Evolutionary conservation across 2,888 invertebrate species (phyloP).

Genomic region (Acrobasis repandana): DNA sequence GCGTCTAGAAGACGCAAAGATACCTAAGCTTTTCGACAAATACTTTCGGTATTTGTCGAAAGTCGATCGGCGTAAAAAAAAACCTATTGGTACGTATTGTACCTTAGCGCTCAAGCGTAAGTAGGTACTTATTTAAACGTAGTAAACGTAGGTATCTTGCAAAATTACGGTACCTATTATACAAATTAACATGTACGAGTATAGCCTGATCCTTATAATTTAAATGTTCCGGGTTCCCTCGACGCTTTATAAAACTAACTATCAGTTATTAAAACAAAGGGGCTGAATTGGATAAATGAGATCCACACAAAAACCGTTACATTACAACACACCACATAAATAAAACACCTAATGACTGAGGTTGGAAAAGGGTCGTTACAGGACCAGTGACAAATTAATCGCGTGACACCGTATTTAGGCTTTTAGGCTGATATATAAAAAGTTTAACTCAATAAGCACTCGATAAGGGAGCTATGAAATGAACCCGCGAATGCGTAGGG

Average conservation of each 20-base stretch:
- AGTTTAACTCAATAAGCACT: constrained; percentile 9
- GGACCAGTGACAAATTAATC: constrained; percentile 9
- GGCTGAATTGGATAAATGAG: neutral
- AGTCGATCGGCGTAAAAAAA: too few species aligned
- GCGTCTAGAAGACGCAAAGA: too few species aligned
- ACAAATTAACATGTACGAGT: neutral
- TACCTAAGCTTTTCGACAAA: too few species aligned
- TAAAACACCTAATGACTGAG: constrained; percentile 9
- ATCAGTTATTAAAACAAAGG: neutral
- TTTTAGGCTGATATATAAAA: neutral
- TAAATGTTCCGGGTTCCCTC: neutral
- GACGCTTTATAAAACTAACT: constrained; percentile 6
- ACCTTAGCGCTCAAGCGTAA: too few species aligned
- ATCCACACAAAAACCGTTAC: constrained; percentile 9
- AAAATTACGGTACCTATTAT: neutral
- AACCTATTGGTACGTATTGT: too few species aligned
- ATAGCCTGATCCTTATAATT: neutral
- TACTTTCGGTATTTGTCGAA: too few species aligned
- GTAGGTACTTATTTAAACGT: too few species aligned
- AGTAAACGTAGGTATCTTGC: too few species aligned
- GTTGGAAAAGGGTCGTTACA: constrained; percentile 7
- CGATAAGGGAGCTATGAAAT: neutral
- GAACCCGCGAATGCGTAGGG: constrained; percentile 1
- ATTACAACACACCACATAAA: constrained; percentile 11
- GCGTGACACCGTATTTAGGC: neutral